Percentiles rank a stretch among this genome's conserved stretches.
These are phyloP conservation scores for Syndactyla subalaris DNA, from an alignment of 2,797 vertebrate genomes.

Conservation along the genomic window DNA sequence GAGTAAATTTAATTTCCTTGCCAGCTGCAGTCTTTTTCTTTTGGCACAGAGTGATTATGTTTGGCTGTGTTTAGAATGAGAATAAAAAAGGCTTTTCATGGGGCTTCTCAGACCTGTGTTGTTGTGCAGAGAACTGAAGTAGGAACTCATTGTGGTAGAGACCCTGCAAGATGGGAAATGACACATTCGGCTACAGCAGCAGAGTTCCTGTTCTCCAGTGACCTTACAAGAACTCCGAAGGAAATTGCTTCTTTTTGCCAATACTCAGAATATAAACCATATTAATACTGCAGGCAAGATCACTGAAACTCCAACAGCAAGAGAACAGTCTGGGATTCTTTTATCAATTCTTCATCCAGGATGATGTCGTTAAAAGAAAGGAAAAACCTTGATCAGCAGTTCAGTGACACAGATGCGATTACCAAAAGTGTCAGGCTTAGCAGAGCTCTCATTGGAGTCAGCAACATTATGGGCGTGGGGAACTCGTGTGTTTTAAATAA, in stretches of 20 bases:
- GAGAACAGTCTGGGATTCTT: background rate
- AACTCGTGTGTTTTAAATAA: background rate
- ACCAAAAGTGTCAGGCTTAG: slow-evolving; percentile 1
- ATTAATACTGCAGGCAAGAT: background rate
- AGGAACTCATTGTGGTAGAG: background rate
- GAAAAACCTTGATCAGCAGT: slow-evolving; percentile 22
- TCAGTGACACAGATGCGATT: background rate
- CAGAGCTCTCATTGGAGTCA: background rate
- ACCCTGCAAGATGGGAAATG: background rate
- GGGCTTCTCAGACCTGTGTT: background rate
- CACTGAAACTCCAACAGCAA: background rate
- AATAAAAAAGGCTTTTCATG: slow-evolving; percentile 46
- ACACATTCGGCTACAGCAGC: background rate
- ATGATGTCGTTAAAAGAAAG: background rate
- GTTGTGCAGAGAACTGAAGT: background rate
- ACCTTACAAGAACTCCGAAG: background rate
- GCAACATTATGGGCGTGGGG: background rate
- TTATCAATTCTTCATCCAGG: background rate
- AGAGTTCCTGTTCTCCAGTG: background rate
- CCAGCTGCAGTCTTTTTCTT: slow-evolving; percentile 59
- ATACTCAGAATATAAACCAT: background rate
- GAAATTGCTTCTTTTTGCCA: background rate
- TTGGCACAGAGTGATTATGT: slow-evolving; percentile 45
- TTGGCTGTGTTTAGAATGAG: slow-evolving; percentile 60
- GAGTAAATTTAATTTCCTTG: slow-evolving; percentile 71